Conservation (phyloP, 2,888 invertebrate species). For the Oscheius sp. region DNA sequence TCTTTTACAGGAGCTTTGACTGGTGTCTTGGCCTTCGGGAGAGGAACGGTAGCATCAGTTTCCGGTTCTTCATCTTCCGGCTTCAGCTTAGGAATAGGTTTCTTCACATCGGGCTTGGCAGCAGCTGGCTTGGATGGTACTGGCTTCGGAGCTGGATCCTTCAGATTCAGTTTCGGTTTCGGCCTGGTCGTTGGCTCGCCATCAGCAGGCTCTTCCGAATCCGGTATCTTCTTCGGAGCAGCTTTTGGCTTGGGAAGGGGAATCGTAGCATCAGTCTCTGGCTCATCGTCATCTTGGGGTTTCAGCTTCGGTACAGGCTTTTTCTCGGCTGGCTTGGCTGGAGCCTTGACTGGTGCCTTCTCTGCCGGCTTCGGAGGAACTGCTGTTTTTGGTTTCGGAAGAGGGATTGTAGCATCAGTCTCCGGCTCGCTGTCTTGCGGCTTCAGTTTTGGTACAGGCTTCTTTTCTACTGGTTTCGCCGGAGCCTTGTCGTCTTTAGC, state of each 20-base stretch:
- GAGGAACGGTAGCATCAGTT: constrained; percentile 30
- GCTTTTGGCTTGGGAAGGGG: constrained; percentile 25
- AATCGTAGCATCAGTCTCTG: constrained; percentile 17
- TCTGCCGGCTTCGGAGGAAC: constrained; percentile 13
- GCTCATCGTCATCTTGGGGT: constrained; percentile 21
- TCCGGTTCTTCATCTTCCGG: constrained; percentile 33
- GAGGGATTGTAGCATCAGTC: constrained; percentile 35
- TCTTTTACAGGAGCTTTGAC: constrained; percentile 25
- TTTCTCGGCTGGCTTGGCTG: constrained; percentile 28
- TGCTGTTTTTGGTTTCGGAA: constrained; percentile 22
- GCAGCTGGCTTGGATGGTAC: constrained; percentile 22
- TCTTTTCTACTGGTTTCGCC: constrained; percentile 36
- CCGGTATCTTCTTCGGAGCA: constrained; percentile 7
- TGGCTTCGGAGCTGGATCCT: constrained; percentile 40
- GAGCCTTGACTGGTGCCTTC: constrained; percentile 23
- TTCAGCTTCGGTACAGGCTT: constrained; percentile 36
- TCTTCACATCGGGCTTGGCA: constrained; percentile 37
- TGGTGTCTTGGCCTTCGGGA: constrained; percentile 33
- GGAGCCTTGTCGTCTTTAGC: constrained; percentile 15
- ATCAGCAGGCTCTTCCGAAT: constrained; percentile 33
- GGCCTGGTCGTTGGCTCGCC: constrained; percentile 7
- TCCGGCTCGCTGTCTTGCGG: constrained; percentile 39
- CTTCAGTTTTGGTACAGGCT: constrained; percentile 32
- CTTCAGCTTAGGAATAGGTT: constrained; percentile 32
- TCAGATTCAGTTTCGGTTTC: constrained; percentile 28